A percentile compares a stretch with the other conserved stretches of the same genome.
phyloP scores from a whole-genome alignment of 53 echinoderm and acorn worm species.

The Echinarachnius parma region DNA sequence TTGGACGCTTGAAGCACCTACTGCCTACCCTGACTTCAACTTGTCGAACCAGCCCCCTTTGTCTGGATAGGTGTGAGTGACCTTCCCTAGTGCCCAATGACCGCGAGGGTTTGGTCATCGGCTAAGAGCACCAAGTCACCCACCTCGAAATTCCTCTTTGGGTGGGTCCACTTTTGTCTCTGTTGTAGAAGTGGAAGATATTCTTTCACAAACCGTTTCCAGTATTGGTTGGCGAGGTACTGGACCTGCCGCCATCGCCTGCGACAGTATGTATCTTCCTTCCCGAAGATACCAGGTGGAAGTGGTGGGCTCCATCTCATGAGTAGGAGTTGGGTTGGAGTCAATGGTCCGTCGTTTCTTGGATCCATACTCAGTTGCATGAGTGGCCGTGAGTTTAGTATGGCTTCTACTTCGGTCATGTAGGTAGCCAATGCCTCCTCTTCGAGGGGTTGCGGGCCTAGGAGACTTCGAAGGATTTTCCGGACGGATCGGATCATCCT shows the following conservation, averaged over 20 bases:
- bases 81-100: conserved; percentile 50
- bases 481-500: no score
- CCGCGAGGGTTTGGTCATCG: conserved; percentile 47
- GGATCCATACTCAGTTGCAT: conserved; percentile 55
- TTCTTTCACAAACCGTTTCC: conserved; percentile 57
- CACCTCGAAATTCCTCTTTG: conserved; percentile 39
- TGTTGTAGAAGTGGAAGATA: conserved; percentile 58
- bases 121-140: conserved; percentile 59
- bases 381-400: conserved; percentile 58
- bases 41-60: conserved; percentile 11
- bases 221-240: conserved; percentile 55
- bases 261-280: conserved; percentile 23
- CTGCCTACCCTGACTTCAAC: conserved; percentile 9
- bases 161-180: conserved; percentile 56
- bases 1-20: neutral
- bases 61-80: conserved; percentile 9
- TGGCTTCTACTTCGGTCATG: no score
- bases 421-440: no score
- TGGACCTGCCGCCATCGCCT: conserved; percentile 65
- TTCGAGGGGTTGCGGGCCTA: no score
- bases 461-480: no score
- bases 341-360: conserved; percentile 48
- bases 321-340: conserved; percentile 66
- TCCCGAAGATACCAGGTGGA: conserved; percentile 43
- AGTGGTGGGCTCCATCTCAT: conserved; percentile 9